Evolutionary conservation across 92 coral and sea anemone species (phyloP).

Genomic region (Anthopleura xanthogrammica): DNA sequence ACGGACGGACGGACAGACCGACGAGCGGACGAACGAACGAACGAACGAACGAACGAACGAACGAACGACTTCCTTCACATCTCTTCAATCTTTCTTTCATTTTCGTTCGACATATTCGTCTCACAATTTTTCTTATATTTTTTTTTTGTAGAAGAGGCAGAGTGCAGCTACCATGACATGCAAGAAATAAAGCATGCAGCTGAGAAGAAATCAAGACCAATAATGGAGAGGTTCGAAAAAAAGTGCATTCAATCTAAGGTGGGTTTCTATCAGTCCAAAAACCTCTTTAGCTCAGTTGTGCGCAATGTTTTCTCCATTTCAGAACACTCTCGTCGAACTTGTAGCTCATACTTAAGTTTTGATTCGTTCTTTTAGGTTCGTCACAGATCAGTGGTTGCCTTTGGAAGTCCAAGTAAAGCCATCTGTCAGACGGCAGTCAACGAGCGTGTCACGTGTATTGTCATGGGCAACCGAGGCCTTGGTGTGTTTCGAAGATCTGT

Average conservation of each 20-base stretch:
- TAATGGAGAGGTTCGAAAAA: constrained; percentile 43
- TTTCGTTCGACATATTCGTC: no score
- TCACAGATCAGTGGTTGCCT: constrained; percentile 33
- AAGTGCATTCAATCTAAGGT: constrained; percentile 45
- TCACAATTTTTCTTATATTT: neutral
- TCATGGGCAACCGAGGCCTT: constrained; percentile 88
- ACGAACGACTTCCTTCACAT: neutral
- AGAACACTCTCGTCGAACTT: no score
- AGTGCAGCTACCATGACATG: constrained; percentile 40
- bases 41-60: neutral
- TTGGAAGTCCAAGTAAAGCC: constrained; percentile 72
- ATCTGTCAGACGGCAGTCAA: constrained; percentile 73
- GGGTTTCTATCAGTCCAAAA: neutral
- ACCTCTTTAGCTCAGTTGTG: no score
- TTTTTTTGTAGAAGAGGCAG: constrained; percentile 35
- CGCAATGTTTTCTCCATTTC: no score
- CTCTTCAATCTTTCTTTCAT: neutral
- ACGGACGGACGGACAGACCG: constrained; percentile 1
- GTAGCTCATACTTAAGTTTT: no score
- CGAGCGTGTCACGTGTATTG: constrained; percentile 68
- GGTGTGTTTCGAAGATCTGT: constrained; percentile 83
- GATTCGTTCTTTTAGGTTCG: constrained; percentile 25
- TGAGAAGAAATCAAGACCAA: constrained; percentile 41
- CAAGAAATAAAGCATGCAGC: constrained; percentile 48
- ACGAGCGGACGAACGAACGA: no score